Evolutionary conservation across 2,888 invertebrate genomes (phyloP).

Genomic region (Rhogogaster chlorosoma): DNA sequence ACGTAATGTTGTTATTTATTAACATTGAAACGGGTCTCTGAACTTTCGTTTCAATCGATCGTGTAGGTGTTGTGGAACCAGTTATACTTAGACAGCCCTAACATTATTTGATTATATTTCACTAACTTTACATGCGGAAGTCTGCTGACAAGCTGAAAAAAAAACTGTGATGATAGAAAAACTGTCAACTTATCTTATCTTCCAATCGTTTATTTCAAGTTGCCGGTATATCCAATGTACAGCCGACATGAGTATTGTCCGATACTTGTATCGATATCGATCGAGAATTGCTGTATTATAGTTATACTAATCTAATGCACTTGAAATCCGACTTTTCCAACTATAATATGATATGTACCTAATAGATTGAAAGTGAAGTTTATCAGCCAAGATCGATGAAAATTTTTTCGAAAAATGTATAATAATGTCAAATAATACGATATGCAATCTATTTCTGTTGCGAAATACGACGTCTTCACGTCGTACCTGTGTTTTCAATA

Average conservation of each 20-base stretch:
- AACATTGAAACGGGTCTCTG: background rate
- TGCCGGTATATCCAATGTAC: background rate
- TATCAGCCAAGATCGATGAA: background rate
- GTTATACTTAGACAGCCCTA: background rate
- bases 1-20: background rate
- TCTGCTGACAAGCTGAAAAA: background rate
- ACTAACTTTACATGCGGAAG: background rate
- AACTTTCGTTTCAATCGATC: background rate
- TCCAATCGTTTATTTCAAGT: background rate
- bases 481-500: background rate
- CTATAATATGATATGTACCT: background rate
- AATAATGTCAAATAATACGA: background rate
- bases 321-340: background rate
- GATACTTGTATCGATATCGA: background rate
- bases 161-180: background rate
- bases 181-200: conserved; percentile 2
- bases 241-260: background rate
- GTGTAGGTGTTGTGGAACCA: background rate
- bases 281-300: background rate
- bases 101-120: background rate
- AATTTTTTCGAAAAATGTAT: background rate
- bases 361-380: background rate
- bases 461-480: background rate
- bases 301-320: background rate
- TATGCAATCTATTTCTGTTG: background rate